Evolutionary conservation across 1,140 invertebrate species (phyloP), one percentile per base, ranked within the genome.

Genomic region (Anadara kagoshimensis): DNA sequence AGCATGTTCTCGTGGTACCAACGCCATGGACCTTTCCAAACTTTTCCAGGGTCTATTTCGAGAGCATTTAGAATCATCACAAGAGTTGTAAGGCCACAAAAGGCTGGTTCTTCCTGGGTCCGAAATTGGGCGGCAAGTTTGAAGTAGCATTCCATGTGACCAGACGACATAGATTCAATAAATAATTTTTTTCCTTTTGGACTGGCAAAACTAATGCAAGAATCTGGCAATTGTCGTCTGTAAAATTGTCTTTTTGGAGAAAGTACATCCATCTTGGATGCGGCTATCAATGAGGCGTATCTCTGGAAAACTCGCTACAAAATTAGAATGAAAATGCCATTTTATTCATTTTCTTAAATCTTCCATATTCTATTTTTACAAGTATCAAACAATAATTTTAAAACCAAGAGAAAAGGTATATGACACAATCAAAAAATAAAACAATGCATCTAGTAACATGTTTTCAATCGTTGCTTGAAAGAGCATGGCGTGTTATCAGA

Each of bases 1-100:
- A 89, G 70, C 87, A 89, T 90, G 41, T 82, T 77, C 62, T 90
- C 88, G 68, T 88, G 87, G 72, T 88, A 90, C 81, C 85, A 90
- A 44, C 86, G 75, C 88, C 88, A 89, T 2, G 83, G 84, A 7
- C 58, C 78, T 78, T 89, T 89, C 88, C 88, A 89, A 0, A 89
- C 81, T 41, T 75, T 68, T 10, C 83, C 85, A 0, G 88, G 88
- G 69, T 90, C 88, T n/a, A 90, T 84, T 56, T 85, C 87, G 26
- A 90, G 73, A 11, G 86, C 83, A 69, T 89, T 90, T 16, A 90
- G 71, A 14, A 85, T 82, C 82, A 84, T 85, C 29, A 88, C 85
- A 4, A 90, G 79, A 20, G 87, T 87, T 14, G 86, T 82, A 24
- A 88, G 75, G 20, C 88, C 88, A 75, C 88, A 90, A 61, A 81